Base-by-base conservation (phyloP, 2,888 invertebrate genomes). In the Slavum lentiscoides region DNA sequence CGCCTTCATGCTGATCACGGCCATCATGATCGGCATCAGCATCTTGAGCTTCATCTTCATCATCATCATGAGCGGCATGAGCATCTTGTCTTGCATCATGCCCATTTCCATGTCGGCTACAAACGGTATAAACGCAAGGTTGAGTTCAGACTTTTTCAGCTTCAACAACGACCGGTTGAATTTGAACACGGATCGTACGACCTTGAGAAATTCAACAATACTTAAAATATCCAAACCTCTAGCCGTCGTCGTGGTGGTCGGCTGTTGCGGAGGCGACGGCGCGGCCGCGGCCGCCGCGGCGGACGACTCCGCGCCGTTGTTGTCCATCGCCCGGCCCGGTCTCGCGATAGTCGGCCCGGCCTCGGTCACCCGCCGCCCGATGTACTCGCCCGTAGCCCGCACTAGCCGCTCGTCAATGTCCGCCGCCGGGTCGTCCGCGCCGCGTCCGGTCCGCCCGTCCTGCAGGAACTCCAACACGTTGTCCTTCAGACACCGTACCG, bases 21-120 rank as follows among this genome's bases (percentile, higher is more conserved):
- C 90, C 53, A 94, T 90, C 84, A 94, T 89, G 85, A 95, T 92
- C 59, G 94, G 95, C 91, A 93, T 92, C 83, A 95, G 87, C 39
- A 93, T 91, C 87, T 95, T 94, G 89, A 94, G 88, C 87, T 94
- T 94, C 85, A 95, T 87, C 87, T 95, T 95, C 85, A 95, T 87
- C 74, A 94, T 89, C 84, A 95, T 88, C 84, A 94, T 88, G 83
- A 94, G 89, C 21, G 94, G 94, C 85, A 94, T 88, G 83, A 94
- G 88, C 70, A 94, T 90, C 86, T 94, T 94, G 88, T 94, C 94
- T 89, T 94, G 88, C 82, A 89, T 86, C 86, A 92, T 88, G 85
- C 92, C 77, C 77, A 80, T 80, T 21, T 80, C 77, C 70, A 70
- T 93, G 83, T 94, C 91, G 85, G 92, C 94, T 93, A 87, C 17